Base-by-base conservation (phyloP, 2,888 invertebrate species). In the Germaria angustata region DNA sequence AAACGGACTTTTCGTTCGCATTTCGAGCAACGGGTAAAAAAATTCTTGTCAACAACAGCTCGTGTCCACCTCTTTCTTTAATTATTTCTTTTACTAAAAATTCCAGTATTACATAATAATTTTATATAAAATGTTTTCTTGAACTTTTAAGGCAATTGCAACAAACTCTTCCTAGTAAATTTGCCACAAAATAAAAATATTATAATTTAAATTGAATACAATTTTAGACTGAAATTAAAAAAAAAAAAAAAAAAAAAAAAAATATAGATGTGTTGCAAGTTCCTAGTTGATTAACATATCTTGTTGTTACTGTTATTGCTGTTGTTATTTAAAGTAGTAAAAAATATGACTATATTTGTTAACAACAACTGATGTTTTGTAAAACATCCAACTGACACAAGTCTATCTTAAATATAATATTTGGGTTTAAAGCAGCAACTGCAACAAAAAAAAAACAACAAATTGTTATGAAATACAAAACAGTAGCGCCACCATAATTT, bases 401-500 rank as follows among this genome's bases (percentile, higher is more conserved):
- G 61, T 73, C 72, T 73, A 39, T 61, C 72, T 24, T 22, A 61
- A 49, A 51, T 34, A 49, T 24, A 36, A 32, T 32, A 15, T 46
- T 44, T 55, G 28, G 15, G 17, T n/a, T n/a, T n/a, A 39, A 32
- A 34, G 46, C 34, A 24, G n/a, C 39, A 41, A 51, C 39, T 11
- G 8, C 32, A 41, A n/a, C 20, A 34, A 22, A 44, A 63, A 46
- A 69, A 41, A 61, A 41, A 57, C 20, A 75, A n/a, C n/a, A 65
- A 63, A 46, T 46, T 69, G 71, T 81, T 81, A 81, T 65, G 76
- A 81, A 72, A 81, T 71, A 51, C 66, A 77, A 81, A 81, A 81
- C 81, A 81, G 81, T 81, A 81, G 81, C 81, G 77, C 68, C 53
- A 53, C 15, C 77, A 78, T 81, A 55, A 75, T 75, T 75, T 72